Base-by-base conservation (phyloP, 2,113 vertebrate species). In the Bubo bubo region DNA sequence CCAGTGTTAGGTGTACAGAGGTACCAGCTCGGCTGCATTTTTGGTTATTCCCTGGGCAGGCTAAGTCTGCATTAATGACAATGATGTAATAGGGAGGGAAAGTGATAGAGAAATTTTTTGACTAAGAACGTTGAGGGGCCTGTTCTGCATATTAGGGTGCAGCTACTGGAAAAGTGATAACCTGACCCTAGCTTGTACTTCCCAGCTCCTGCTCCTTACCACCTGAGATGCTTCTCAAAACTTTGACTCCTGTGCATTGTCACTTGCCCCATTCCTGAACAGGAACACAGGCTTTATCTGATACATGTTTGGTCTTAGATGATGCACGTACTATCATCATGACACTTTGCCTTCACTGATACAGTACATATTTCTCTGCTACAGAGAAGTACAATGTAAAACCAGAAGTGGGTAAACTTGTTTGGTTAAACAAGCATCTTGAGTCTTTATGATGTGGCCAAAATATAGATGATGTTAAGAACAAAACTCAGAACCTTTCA, bases 321-420 rank as follows among this genome's bases (percentile, higher is more conserved):
- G 1, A 32, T 39, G 26, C 8, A 4, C 0, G 0, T 55, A 4
- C 17, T 24, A 14, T 21, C 14, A 8, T 43, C 0, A 1, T 26
- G 39, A 18, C 3, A 6, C 19, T 56, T 81, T 47, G n/a, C 35
- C 37, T 72, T 85, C 35, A 23, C 15, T 84, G 73, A 15, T 39
- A 19, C 0, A 4, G 21, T 49, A n/a, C 3, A 0, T 50, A 15
- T 15, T 64, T 70, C 23, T 82, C 28, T 32, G 6, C 24, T 49
- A 37, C 30, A 30, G 58, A 34, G 28, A 66, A 63, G 26, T 43
- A 22, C 26, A 39, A 27, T 43, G n/a, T 58, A 55, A 85, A 91
- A 63, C 6, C 39, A 59, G n/a, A 67, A 58, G 12, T 17, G 12
- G 10, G 23, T 59, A 47, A 76, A 81, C 32, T 73, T 53, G 16